phyloP scores from a whole-genome alignment of 1,140 invertebrate species.

The Zaprionus capensis region DNA sequence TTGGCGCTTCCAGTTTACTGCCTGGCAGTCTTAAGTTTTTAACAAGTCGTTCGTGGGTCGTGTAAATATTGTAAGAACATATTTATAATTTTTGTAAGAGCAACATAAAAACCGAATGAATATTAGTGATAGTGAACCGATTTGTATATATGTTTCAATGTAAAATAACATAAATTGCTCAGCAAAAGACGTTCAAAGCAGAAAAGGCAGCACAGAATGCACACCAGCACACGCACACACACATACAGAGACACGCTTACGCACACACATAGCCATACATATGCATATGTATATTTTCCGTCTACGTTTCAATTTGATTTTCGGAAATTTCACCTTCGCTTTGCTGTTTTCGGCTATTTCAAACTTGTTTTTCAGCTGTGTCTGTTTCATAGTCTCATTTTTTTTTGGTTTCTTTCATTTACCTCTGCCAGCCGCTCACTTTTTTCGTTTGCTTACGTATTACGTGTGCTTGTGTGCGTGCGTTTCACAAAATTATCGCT shows the following conservation, averaged over 20 bases:
- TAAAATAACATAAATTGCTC: constrained; percentile 5
- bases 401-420: constrained; percentile 37
- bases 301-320: constrained; percentile 81
- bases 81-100: constrained; percentile 22
- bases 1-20: constrained; percentile 4
- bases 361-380: constrained; percentile 78
- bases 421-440: constrained; percentile 72
- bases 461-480: constrained; percentile 67
- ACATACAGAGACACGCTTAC: constrained; percentile 28
- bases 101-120: constrained; percentile 9
- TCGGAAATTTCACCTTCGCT: constrained; percentile 80
- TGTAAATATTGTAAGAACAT: constrained; percentile 53
- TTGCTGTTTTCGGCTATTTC: constrained; percentile 80
- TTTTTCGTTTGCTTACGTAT: constrained; percentile 77
- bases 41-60: constrained; percentile 52
- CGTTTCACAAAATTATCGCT: constrained; percentile 64
- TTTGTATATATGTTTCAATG: constrained; percentile 4
- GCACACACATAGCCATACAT: constrained; percentile 43
- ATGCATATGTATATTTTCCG: constrained; percentile 72
- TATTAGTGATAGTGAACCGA: constrained; percentile 19
- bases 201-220: constrained; percentile 51
- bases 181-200: background rate
- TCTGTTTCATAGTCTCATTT: constrained; percentile 59
- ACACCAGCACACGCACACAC: constrained; percentile 34
- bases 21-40: constrained; percentile 36